Evolutionary conservation across 2,797 vertebrate genomes (phyloP), one percentile per base, ranked within the genome.

Genomic region (Netta rufina): DNA sequence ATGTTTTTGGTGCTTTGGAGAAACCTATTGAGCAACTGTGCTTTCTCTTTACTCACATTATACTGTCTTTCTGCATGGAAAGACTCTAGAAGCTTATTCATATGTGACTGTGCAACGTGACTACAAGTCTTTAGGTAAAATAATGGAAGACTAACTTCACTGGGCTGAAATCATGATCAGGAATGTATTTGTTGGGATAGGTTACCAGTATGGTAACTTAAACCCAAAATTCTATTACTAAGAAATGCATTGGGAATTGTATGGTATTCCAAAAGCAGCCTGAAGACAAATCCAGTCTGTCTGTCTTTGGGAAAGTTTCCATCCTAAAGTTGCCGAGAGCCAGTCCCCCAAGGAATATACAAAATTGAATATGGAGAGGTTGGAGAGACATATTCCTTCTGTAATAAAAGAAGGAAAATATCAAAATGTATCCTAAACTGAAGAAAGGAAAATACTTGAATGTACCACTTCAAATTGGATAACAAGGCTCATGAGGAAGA

Each of bases 21-120:
- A 61, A 84, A 36, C 9, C 5, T 24, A 5, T 0, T 10, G 7
- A 38, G 16, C 7, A 57, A 0, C 32, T 36, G 7, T 7, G 11
- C 3, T 66, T 15, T 64, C 22, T 38, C 13, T 45, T 27, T 60
- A 16, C 36, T 49, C n/a, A 62, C 32, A 18, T 56, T 41, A 18
- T 12, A 11, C 32, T 45, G 6, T 13, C 22, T 30, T 64, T 2
- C 7, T 66, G 39, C 13, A 20, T 1, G 0, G 56, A 38, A 18
- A 4, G 57, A 24, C 27, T 60, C 38, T 56, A 28, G 32, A 39
- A 71, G 18, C 18, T 74, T 32, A 1, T 65, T 78, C 4, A 0
- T 41, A 4, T 15, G 47, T 62, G n/a, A 28, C 36, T 39, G 12
- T 72, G 61, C 30, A 83, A 28, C 20, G 13, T 12, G 20, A 30